Percentiles rank a stretch among this genome's conserved stretches.
These are phyloP conservation scores for Drosophila tristis DNA, from an alignment of 1,140 invertebrate species.

Conservation along the genomic window DNA sequence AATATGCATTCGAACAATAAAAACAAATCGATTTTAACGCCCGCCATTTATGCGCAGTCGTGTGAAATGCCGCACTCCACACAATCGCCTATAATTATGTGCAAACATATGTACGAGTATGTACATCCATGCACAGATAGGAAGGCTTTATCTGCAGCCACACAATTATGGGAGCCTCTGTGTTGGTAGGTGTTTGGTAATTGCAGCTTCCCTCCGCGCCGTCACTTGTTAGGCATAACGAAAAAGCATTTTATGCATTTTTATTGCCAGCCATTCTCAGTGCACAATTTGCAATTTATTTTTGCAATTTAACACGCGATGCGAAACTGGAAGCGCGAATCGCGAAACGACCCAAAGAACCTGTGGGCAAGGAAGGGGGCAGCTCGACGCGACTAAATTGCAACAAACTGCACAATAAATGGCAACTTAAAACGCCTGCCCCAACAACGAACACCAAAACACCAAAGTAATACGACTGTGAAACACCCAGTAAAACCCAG, in stretches of 20 bases:
- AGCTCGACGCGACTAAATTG: constrained; percentile 62
- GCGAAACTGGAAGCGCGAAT: constrained; percentile 17
- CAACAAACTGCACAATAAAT: constrained; percentile 81
- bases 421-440: constrained; percentile 72
- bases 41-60: constrained; percentile 46
- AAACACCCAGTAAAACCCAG: too few species aligned
- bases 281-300: constrained; percentile 76
- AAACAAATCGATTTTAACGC: constrained; percentile 51
- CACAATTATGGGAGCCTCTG: constrained; percentile 27
- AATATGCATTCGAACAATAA: constrained; percentile 39
- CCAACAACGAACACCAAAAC: constrained; percentile 23
- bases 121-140: constrained; percentile 6
- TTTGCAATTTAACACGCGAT: constrained; percentile 81
- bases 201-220: constrained; percentile 48
- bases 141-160: constrained; percentile 3
- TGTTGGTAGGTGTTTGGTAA: constrained; percentile 52
- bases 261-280: constrained; percentile 73
- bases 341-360: constrained; percentile 18
- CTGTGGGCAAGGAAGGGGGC: constrained; percentile 29
- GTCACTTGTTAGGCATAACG: constrained; percentile 67
- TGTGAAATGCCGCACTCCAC: constrained; percentile 62
- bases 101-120: constrained; percentile 1
- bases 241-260: constrained; percentile 78
- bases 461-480: too few species aligned
- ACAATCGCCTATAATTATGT: constrained; percentile 62